Conservation (phyloP, 2,888 invertebrate genomes). For the Chaetogeoica ovagalla region DNA sequence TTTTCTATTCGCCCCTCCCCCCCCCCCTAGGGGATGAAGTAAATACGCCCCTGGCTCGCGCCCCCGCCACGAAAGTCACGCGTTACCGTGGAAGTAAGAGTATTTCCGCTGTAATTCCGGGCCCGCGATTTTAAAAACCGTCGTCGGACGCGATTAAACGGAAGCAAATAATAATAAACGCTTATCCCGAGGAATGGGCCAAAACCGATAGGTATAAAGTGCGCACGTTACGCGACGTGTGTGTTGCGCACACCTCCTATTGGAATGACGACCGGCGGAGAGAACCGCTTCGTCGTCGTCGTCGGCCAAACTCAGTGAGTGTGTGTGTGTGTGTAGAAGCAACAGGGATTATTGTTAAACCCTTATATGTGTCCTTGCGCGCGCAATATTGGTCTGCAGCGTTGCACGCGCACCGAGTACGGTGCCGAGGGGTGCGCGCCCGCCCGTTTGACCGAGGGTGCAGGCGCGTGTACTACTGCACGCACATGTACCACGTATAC, state of each 20-base stretch:
- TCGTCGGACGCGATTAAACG: conserved; percentile 34
- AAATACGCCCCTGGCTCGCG: too few relatives aligned
- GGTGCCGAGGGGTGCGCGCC: too few relatives aligned
- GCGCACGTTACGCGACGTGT: background rate
- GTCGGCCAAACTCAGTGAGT: background rate
- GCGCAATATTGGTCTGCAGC: background rate
- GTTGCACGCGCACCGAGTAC: background rate
- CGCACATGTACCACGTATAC: background rate
- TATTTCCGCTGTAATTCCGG: too few relatives aligned
- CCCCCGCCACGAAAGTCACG: too few relatives aligned
- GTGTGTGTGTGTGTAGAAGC: conserved; percentile 14
- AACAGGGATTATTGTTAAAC: conserved; percentile 51
- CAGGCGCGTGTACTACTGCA: conserved; percentile 11
- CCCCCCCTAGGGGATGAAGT: too few relatives aligned
- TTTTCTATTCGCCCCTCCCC: too few relatives aligned
- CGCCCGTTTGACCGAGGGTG: conserved; percentile 37
- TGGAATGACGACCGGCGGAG: background rate
- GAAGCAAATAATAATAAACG: conserved; percentile 36
- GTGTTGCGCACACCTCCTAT: too few relatives aligned
- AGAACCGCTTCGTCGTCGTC: background rate
- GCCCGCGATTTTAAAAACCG: too few relatives aligned
- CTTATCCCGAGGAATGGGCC: conserved; percentile 46
- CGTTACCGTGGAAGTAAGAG: too few relatives aligned
- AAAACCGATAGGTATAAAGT: conserved; percentile 42
- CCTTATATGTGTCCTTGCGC: background rate